Percentiles rank a stretch among this genome's conserved stretches.
Evolutionary conservation across 2,113 vertebrate species (phyloP).

Genomic region (Monarcha castaneiventris): DNA sequence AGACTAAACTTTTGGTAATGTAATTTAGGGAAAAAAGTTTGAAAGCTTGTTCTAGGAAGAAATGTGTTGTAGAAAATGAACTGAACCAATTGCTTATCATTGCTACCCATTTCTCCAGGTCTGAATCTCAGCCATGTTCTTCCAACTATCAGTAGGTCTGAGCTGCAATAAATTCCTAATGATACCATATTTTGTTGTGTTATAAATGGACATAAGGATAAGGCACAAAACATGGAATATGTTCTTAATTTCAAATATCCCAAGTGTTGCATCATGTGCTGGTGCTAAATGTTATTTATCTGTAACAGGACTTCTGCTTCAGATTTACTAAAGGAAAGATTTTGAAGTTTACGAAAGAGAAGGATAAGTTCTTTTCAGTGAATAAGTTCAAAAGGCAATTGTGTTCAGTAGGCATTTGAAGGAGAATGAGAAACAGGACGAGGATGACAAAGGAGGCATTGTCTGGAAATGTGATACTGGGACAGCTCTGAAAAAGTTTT

Average conservation of each 20-base stretch:
- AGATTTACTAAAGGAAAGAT: neutral
- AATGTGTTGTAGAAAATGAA: neutral
- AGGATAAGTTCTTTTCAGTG: neutral
- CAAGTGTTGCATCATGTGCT: neutral
- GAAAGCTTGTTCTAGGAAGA: neutral
- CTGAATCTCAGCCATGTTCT: neutral
- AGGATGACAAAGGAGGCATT: constrained; percentile 12
- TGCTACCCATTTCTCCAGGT: neutral
- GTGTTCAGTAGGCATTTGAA: neutral
- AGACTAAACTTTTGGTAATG: neutral
- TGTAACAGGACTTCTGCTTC: neutral
- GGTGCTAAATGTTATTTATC: neutral
- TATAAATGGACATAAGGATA: neutral
- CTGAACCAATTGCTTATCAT: neutral
- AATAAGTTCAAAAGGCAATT: neutral
- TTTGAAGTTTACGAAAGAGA: neutral
- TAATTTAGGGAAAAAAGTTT: neutral
- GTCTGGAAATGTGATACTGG: neutral
- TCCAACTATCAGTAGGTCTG: neutral
- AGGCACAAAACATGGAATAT: neutral
- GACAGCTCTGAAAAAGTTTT: neutral
- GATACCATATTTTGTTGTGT: neutral
- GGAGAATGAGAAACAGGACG: neutral
- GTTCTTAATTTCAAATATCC: neutral
- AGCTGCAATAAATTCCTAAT: neutral